Percentiles rank a stretch among this genome's conserved stretches.
Conservation (phyloP, 2,888 invertebrate species). For the Masnerella sp. region DNA sequence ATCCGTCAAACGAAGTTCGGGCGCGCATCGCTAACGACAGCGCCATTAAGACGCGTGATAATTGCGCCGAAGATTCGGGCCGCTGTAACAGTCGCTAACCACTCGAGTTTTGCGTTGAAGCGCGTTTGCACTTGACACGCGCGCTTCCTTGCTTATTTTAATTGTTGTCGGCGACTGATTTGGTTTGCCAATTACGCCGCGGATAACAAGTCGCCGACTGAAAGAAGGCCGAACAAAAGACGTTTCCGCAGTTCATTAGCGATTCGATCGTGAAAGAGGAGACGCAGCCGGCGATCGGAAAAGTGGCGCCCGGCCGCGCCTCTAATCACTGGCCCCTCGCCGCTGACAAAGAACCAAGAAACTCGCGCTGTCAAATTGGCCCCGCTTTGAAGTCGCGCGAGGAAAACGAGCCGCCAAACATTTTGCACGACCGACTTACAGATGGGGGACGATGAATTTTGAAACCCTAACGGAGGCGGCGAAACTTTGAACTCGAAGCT, state of each 20-base stretch:
- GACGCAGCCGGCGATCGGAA: conserved; percentile 67
- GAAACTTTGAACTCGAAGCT: too few species aligned
- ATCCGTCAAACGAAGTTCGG: conserved; percentile 42
- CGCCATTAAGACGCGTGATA: conserved; percentile 50
- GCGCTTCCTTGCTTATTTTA: too few species aligned
- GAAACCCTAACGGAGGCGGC: too few species aligned
- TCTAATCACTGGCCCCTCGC: conserved; percentile 68
- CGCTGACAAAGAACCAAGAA: conserved; percentile 57
- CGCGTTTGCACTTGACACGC: too few species aligned
- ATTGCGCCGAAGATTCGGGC: conserved; percentile 48
- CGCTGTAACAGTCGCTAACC: conserved; percentile 47
- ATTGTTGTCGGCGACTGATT: conserved; percentile 65
- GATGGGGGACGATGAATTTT: too few species aligned
- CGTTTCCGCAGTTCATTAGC: conserved; percentile 71
- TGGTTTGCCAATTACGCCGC: conserved; percentile 62
- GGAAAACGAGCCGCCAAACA: too few species aligned
- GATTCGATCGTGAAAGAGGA: conserved; percentile 71
- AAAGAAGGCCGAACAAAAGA: conserved; percentile 47
- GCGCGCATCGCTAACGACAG: conserved; percentile 48
- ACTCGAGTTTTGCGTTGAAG: conserved; percentile 48
- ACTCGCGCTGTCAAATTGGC: conserved; percentile 25
- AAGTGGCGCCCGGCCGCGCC: conserved; percentile 70
- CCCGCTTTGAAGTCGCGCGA: conserved; percentile 15
- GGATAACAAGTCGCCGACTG: conserved; percentile 41
- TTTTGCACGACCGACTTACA: too few species aligned